These are phyloP conservation scores for Neoarius graeffei DNA, from an alignment of 2,113 vertebrate species.

Conservation along the genomic window DNA sequence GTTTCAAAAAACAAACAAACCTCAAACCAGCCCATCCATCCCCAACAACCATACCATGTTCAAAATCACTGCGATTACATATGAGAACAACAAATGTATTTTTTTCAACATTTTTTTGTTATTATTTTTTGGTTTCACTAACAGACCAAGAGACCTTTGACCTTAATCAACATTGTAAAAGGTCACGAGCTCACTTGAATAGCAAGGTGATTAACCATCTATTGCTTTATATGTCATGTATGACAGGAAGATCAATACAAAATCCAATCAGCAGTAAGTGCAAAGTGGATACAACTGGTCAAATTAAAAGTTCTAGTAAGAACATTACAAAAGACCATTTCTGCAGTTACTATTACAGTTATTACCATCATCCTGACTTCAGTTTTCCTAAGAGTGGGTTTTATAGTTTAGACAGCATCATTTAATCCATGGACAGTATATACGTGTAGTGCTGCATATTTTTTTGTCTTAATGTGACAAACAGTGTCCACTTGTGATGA, in stretches of 20 bases:
- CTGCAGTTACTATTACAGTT: neutral
- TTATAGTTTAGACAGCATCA: neutral
- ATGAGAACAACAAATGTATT: neutral
- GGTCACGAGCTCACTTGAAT: slow-evolving; percentile 8
- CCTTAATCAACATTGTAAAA: slow-evolving; percentile 1
- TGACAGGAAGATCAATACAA: slow-evolving; percentile 11
- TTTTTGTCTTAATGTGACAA: neutral
- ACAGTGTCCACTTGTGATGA: neutral
- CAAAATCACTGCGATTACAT: neutral
- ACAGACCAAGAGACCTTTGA: neutral
- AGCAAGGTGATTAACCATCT: neutral
- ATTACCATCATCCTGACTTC: neutral
- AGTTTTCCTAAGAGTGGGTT: neutral
- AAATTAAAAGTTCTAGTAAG: neutral
- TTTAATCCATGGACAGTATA: neutral
- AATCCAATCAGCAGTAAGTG: neutral
- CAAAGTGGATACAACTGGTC: neutral
- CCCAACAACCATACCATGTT: neutral
- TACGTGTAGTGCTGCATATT: neutral
- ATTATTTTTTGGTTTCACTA: neutral
- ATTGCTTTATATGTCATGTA: slow-evolving; percentile 13
- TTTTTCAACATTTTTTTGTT: neutral
- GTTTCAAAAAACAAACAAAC: neutral
- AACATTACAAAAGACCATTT: neutral
- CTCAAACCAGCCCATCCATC: neutral